Percentiles rank a stretch among this genome's conserved stretches.
Conservation (phyloP, 92 coral and sea anemone species). For the Blastomussa wellsi region DNA sequence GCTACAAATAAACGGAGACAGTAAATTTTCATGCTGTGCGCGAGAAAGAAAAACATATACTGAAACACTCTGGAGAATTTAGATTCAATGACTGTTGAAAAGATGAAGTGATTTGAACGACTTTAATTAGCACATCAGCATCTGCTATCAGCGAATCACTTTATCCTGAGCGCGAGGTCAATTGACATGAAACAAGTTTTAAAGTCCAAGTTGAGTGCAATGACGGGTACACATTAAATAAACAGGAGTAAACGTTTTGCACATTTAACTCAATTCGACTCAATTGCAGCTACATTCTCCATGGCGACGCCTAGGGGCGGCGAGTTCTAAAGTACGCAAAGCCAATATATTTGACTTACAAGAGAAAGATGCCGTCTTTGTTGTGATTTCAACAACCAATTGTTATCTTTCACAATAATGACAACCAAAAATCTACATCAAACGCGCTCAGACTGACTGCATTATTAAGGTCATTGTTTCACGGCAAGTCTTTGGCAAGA, state of each 20-base stretch:
- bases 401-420: constrained; percentile 19
- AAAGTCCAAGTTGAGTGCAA: not conserved
- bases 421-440: constrained; percentile 6
- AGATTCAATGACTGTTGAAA: not conserved
- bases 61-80: not conserved
- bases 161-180: not conserved
- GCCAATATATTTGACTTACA: not conserved
- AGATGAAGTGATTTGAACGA: not conserved
- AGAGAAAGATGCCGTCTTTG: constrained; percentile 16
- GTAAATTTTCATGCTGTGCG: too few species aligned
- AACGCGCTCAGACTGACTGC: not conserved
- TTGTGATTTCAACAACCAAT: constrained; percentile 25
- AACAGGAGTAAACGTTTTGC: not conserved
- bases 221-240: not conserved
- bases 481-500: not conserved
- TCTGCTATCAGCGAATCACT: not conserved
- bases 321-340: not conserved
- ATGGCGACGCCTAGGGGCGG: not conserved
- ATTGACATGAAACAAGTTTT: not conserved
- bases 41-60: too few species aligned
- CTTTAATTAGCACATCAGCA: not conserved
- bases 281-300: constrained; percentile 12
- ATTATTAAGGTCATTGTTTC: constrained; percentile 25
- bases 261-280: not conserved
- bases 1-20: too few species aligned